A percentile compares a stretch with the other conserved stretches of the same genome.
Conservation (phyloP, 2,113 vertebrate species). For the Rhadina sibilatrix region DNA sequence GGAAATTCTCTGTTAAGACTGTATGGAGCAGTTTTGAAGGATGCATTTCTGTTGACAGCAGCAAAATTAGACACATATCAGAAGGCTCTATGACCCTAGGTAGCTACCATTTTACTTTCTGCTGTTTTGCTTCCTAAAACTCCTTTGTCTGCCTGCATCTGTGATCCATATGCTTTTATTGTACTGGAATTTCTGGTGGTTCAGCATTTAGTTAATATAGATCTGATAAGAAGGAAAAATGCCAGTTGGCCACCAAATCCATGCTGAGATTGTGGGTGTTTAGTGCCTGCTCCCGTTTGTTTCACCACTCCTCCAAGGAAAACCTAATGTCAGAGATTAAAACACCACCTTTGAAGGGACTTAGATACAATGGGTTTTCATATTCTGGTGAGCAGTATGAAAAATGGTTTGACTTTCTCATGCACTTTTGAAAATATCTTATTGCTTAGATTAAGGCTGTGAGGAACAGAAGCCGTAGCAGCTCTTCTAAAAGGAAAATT, state of each 20-base stretch:
- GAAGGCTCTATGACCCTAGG: neutral
- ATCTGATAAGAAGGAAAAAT: neutral
- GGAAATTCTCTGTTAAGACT: neutral
- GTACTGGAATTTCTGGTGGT: neutral
- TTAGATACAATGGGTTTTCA: neutral
- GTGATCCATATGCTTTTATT: neutral
- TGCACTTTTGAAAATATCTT: neutral
- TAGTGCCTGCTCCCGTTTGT: neutral
- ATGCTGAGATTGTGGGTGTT: neutral
- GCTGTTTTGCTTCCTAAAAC: neutral
- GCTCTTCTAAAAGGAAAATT: neutral
- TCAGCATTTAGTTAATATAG: neutral
- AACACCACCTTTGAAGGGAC: neutral
- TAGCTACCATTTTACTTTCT: neutral
- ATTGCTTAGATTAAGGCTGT: neutral
- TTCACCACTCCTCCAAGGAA: neutral
- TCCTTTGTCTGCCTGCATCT: neutral
- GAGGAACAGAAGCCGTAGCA: accelerated
- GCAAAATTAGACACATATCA: neutral
- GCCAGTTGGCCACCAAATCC: neutral
- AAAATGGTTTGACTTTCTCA: neutral
- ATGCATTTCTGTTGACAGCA: neutral
- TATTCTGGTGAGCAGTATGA: neutral
- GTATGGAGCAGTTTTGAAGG: neutral
- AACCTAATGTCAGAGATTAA: neutral